These are phyloP conservation scores for Schrankia costaestrigalis DNA, from an alignment of 2,888 invertebrate genomes.

Conservation along the genomic window DNA sequence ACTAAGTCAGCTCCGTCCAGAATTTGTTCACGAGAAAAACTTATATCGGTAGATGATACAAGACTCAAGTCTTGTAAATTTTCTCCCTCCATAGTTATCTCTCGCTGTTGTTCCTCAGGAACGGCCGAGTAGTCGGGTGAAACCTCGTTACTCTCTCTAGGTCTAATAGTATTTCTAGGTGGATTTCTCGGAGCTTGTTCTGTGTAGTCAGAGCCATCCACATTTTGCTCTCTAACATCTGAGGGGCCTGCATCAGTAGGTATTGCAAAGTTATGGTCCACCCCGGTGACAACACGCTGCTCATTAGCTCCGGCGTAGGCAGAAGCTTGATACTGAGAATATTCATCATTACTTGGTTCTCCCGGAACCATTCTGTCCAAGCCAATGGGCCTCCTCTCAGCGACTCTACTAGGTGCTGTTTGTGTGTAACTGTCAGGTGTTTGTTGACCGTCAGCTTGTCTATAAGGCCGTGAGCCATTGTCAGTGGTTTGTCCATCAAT, in stretches of 20 bases:
- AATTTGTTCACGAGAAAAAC: conserved; percentile 70
- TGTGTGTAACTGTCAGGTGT: conserved; percentile 58
- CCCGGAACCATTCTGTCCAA: conserved; percentile 83
- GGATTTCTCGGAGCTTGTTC: conserved; percentile 52
- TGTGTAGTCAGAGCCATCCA: conserved; percentile 71
- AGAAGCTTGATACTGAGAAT: conserved; percentile 54
- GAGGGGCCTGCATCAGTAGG: conserved; percentile 50
- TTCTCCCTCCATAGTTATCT: conserved; percentile 81
- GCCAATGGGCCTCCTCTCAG: conserved; percentile 74
- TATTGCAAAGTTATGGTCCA: conserved; percentile 67
- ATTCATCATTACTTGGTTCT: conserved; percentile 77
- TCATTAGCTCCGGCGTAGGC: conserved; percentile 63
- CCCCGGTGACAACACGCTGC: conserved; percentile 79
- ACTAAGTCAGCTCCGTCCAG: conserved; percentile 71
- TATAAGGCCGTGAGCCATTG: conserved; percentile 53
- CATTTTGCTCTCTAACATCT: conserved; percentile 64
- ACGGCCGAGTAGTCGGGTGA: conserved; percentile 47
- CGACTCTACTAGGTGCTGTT: conserved; percentile 37
- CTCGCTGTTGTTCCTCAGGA: conserved; percentile 68
- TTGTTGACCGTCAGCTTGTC: conserved; percentile 71
- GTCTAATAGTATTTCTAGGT: conserved; percentile 51
- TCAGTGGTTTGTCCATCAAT: conserved; percentile 69
- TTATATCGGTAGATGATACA: conserved; percentile 55
- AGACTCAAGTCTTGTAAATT: conserved; percentile 74
- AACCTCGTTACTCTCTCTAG: conserved; percentile 42